Base-by-base conservation (phyloP, 2,797 vertebrate genomes). In the Podarcis lilfordi region DNA sequence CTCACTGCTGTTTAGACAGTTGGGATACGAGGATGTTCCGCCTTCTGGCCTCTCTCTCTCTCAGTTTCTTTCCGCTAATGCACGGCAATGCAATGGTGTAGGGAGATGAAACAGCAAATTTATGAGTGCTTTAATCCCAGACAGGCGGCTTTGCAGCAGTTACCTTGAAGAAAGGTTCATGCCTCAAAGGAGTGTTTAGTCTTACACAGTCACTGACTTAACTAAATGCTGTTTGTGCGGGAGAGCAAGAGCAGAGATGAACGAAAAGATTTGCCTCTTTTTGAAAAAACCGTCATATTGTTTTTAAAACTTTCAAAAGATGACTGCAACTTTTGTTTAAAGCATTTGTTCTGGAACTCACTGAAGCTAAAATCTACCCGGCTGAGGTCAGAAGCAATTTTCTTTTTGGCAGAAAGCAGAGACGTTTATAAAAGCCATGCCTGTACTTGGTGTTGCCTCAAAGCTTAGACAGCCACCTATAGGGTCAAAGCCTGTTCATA, bases 361-460 rank as follows among this genome's bases (percentile, higher is more conserved):
- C 95, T 96, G 95, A 95, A 96, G 92, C 95, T 96, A 96, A 96
- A 96, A 93, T 89, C 95, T 96, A 94, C 91, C 88, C 96, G 94
- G 94, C 96, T 96, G 96, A 97, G 96, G 96, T 97, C 96, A 96
- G 96, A 90, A 96, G 95, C 95, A 95, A 96, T 97, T 97, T 89
- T 89, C 84, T 74, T 50, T 96, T 97, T 97, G 96, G 96, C 96
- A 96, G 95, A 92, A 91, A 89, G 94, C 94, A 94, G 94, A 94
- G 89, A 95, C 92, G 94, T 97, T 96, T 96, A 95, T 95, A 96
- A 95, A 96, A 97, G 97, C 94, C 97, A 99, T 99, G 98, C 98
- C 99, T 96, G 98, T 98, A 82, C 98, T 99, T 95, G 98, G 98
- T 87, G 98, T 99, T 93, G 98, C 98, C 94, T 99, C 99, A 95